These are phyloP conservation scores for Clarias batrachus DNA, from an alignment of 2,113 vertebrate genomes.

Conservation along the genomic window DNA sequence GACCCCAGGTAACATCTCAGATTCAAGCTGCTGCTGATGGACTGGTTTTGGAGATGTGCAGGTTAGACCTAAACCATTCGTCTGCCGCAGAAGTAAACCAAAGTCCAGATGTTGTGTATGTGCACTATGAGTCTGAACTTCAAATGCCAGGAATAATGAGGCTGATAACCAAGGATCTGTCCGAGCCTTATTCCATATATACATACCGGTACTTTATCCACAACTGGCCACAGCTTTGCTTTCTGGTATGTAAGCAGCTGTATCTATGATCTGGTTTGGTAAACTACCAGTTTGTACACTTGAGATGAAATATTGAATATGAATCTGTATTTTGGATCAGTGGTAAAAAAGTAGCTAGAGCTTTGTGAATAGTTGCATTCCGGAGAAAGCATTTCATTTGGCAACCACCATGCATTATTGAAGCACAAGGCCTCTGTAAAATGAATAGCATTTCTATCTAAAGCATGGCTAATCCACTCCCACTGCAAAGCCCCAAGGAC, in stretches of 20 bases:
- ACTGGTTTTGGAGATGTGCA: constrained; percentile 71
- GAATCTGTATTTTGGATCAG: not conserved
- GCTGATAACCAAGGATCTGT: constrained; percentile 99
- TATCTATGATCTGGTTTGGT: not conserved
- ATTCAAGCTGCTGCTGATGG: constrained; percentile 54
- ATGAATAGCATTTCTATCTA: constrained; percentile 7
- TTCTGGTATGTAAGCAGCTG: constrained; percentile 87
- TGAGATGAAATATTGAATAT: not conserved
- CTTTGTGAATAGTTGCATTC: not conserved
- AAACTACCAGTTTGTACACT: not conserved
- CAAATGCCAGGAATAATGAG: constrained; percentile 99
- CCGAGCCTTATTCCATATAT: constrained; percentile 99
- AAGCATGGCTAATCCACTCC: not conserved
- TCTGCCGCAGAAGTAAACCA: constrained; percentile 63
- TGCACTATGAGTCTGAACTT: constrained; percentile 96
- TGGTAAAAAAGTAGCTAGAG: not conserved
- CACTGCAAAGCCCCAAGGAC: not conserved
- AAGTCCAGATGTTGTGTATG: constrained; percentile 75
- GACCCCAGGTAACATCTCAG: constrained; percentile 62
- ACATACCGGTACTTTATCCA: constrained; percentile 99
- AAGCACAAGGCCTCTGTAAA: constrained; percentile 6
- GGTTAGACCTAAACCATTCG: constrained; percentile 63
- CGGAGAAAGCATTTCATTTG: not conserved
- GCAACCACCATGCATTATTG: not conserved
- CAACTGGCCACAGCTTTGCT: constrained; percentile 99